Percentiles rank a stretch among this genome's conserved stretches.
phyloP scores from a whole-genome alignment of 2,113 vertebrate species.

The Burhinus oedicnemus region DNA sequence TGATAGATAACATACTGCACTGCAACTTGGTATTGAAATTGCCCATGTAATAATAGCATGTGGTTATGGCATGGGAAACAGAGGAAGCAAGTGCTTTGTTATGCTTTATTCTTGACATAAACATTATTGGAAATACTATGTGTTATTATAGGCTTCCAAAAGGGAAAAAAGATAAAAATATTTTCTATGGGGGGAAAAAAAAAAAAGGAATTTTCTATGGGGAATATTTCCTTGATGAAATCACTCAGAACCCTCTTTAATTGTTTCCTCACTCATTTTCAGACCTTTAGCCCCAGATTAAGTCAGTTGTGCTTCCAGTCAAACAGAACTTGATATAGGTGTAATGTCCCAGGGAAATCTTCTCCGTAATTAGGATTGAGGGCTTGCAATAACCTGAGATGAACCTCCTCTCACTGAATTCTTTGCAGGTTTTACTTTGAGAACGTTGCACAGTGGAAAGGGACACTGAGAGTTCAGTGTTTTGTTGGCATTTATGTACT shows the following conservation, averaged over 20 bases:
- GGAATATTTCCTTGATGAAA: neutral
- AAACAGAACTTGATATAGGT: neutral
- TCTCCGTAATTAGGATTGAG: neutral
- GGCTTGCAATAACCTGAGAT: neutral
- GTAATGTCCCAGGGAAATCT: neutral
- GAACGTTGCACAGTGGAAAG: neutral
- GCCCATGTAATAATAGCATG: neutral
- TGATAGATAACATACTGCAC: neutral
- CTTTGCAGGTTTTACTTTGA: neutral
- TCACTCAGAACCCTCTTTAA: neutral
- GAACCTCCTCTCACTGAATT: neutral
- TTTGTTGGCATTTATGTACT: neutral
- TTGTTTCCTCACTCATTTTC: neutral
- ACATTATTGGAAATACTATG: neutral
- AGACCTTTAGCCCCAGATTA: neutral
- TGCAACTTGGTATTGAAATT: neutral
- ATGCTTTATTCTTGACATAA: neutral
- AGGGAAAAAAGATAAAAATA: neutral
- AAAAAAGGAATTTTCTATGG: neutral
- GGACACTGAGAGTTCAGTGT: neutral
- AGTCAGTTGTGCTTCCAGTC: neutral
- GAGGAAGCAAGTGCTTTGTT: neutral
- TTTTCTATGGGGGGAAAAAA: neutral
- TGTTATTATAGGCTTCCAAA: neutral
- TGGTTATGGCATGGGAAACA: neutral